Base-by-base conservation (phyloP, 2,113 vertebrate genomes). In the Montifringilla adamsi region DNA sequence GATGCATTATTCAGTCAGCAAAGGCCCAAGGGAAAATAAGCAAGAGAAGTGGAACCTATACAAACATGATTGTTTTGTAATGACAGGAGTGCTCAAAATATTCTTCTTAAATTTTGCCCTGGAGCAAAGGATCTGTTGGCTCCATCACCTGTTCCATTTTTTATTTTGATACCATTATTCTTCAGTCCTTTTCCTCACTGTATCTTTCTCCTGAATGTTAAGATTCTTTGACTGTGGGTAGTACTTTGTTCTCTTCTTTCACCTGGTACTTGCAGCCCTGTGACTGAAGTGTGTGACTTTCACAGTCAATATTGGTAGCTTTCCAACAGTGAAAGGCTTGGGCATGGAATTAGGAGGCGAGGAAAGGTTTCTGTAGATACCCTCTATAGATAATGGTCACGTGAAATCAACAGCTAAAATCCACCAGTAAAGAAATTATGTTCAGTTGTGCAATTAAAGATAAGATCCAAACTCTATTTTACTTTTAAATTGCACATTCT, bases 331-430 rank as follows among this genome's bases (percentile, higher is more conserved):
- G 64, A 62, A 63, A 92, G 10, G 21, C 35, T 70, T 82, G 9
- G n/a, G 16, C 4, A 2, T 87, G 22, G 31, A 91, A 63, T 49
- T 56, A 70, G 35, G 12, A 28, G 39, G 1, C 0, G 0, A 33
- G 33, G 33, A 77, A 79, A 26, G 11, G 8, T 47, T 59, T 72
- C 70, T 68, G 37, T 75, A 69, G 26, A 19, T 49, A 22, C 1
- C 10, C 41, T 56, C 43, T 35, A 6, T 9, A 21, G 2, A 11
- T 68, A 44, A 47, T 2, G 50, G 18, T 68, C 20, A 13, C 12
- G 15, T 55, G 49, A 79, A 90, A 74, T 50, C 46, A 60, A 33
- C 64, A 66, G 44, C 9, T 64, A 33, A 73, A 94, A 59, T 58
- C 58, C 19, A 63, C 58, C 26, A 33, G 11, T 63, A 50, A 68